Conservation (phyloP, 2,888 invertebrate genomes). For the Drosophila emarginata region DNA sequence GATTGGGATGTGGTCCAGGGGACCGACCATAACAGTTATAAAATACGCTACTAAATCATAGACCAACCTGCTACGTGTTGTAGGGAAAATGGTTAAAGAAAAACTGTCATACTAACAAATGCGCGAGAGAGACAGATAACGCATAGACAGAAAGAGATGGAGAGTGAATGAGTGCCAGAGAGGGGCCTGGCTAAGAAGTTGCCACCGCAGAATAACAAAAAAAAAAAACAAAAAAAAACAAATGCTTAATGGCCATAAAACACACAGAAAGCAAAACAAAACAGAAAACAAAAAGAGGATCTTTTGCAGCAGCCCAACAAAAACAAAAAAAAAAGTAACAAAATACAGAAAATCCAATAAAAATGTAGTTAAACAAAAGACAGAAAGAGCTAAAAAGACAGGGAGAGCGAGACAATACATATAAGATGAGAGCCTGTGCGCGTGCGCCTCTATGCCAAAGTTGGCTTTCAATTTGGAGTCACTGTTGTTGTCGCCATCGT, state of each 20-base stretch:
- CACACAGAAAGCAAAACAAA: constrained; percentile 32
- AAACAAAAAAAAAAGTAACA: constrained; percentile 26
- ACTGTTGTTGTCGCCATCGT: constrained; percentile 35
- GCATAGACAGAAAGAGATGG: constrained; percentile 13
- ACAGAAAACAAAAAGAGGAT: constrained; percentile 25
- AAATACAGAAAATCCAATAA: constrained; percentile 60
- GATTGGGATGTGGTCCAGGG: constrained; percentile 20
- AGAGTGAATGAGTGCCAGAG: constrained; percentile 26
- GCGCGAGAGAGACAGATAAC: not conserved
- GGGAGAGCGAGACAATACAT: not conserved
- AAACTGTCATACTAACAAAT: constrained; percentile 61
- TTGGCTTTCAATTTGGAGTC: constrained; percentile 20
- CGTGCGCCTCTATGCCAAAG: constrained; percentile 55
- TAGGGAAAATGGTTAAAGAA: constrained; percentile 58
- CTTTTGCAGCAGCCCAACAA: not conserved
- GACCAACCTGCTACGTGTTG: constrained; percentile 73
- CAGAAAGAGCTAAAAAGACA: constrained; percentile 11
- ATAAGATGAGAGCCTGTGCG: constrained; percentile 41
- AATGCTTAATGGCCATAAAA: constrained; percentile 78
- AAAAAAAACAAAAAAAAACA: constrained; percentile 50
- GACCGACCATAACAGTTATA: constrained; percentile 75
- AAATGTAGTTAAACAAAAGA: constrained; percentile 59
- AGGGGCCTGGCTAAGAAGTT: constrained; percentile 72
- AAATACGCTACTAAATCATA: constrained; percentile 79
- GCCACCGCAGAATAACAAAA: constrained; percentile 67